Base-by-base conservation (phyloP, 2,113 vertebrate genomes). In the Sinocyclocheilus anshuiensis region DNA sequence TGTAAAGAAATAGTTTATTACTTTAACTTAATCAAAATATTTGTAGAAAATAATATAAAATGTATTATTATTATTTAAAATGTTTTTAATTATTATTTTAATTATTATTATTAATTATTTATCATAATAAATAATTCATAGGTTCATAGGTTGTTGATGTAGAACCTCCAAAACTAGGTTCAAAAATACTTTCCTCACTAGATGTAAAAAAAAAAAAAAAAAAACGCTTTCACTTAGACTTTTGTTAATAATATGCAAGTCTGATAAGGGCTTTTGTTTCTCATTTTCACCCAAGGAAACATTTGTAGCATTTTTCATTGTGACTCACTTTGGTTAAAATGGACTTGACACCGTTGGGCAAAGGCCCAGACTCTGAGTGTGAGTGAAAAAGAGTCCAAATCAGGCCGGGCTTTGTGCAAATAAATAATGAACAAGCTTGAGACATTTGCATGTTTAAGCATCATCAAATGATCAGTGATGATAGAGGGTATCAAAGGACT, bases 201-300 rank as follows among this genome's bases (percentile, higher is more conserved):
- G 7, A 45, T 3, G 42, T 24, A 12, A 0, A 16, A 45, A 45
- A 45, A 45, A 2, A 45, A 45, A 42, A 9, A 9, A 42, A 42
- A 42, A 42, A 42, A 39, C 6, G n/a, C n/a, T n/a, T n/a, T n/a
- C n/a, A n/a, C n/a, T n/a, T n/a, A n/a, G n/a, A n/a, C n/a, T n/a
- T n/a, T n/a, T n/a, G n/a, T n/a, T n/a, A n/a, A 39, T 94, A 94
- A 94, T 93, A 92, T 84, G 61, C 91, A 92, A 92, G 91, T 91
- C 92, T n/a, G 94, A 95, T 95, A 95, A 94, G 93, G 79, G 89
- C 91, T 94, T 95, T 94, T 94, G 94, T 93, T 95, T 92, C 89
- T 87, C 91, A 88, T 57, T 85, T 86, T 92, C 93, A 93, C 91
- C 89, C 79, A 77, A 93, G 94, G 93, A 94, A 94, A 94, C 91